These are phyloP conservation scores for Danio albolineatus DNA, from an alignment of 2,797 vertebrate genomes.

Conservation along the genomic window DNA sequence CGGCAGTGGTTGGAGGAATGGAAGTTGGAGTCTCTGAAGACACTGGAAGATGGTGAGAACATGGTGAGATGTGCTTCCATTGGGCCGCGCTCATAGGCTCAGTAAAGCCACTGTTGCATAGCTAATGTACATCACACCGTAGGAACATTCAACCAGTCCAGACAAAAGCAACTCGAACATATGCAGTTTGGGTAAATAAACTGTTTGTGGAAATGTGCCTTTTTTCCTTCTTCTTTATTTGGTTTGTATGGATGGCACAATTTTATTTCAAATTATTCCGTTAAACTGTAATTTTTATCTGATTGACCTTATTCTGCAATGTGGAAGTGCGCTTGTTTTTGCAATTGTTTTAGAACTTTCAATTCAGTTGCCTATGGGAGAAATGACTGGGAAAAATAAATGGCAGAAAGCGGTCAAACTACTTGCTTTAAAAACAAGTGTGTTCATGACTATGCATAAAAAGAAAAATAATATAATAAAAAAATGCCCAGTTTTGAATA, in stretches of 20 bases:
- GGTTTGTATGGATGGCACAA: not conserved
- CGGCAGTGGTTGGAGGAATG: constrained; percentile 74
- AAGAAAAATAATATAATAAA: no score
- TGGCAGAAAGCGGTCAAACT: no score
- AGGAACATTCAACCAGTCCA: constrained; percentile 19
- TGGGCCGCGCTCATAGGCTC: constrained; percentile 1
- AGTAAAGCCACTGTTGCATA: constrained; percentile 1
- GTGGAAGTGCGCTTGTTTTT: no score
- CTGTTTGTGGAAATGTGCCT: not conserved
- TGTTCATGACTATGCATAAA: no score
- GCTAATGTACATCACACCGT: constrained; percentile 6
- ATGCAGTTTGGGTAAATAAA: not conserved
- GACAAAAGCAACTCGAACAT: not conserved
- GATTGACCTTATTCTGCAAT: not conserved
- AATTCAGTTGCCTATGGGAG: no score
- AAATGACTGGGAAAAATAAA: no score
- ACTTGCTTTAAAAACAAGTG: no score
- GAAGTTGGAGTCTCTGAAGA: constrained; percentile 74
- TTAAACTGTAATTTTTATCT: not conserved
- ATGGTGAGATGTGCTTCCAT: constrained; percentile 68
- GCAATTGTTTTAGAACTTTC: no score
- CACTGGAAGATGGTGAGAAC: constrained; percentile 81
- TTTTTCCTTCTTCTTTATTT: no score
- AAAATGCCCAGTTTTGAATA: no score
- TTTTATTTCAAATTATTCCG: not conserved